Percentiles rank a stretch among this genome's conserved stretches.
Evolutionary conservation across 2,888 invertebrate species (phyloP).

Genomic region (Cylloceria caligata): DNA sequence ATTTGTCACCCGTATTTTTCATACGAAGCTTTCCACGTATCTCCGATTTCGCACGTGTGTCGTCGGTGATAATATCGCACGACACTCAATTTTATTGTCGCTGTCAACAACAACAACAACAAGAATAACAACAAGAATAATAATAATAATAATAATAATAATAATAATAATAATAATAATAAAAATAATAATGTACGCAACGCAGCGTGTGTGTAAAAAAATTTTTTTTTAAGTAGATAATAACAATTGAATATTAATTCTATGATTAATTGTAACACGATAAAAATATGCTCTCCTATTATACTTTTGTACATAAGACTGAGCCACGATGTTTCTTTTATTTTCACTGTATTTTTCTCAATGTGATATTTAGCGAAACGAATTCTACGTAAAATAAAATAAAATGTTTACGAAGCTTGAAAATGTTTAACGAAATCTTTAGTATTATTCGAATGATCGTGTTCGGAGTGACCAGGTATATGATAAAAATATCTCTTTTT

Average conservation of each 20-base stretch:
- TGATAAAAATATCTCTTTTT: not conserved
- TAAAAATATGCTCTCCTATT: slow-evolving; percentile 40
- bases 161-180: too few species aligned
- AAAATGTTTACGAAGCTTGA: slow-evolving; percentile 16
- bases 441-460: not conserved
- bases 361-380: slow-evolving; percentile 58
- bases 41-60: slow-evolving; percentile 67
- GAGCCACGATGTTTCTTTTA: slow-evolving; percentile 66
- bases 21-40: slow-evolving; percentile 78
- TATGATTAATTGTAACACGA: slow-evolving; percentile 30
- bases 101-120: too few species aligned
- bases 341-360: slow-evolving; percentile 9
- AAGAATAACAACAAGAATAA: too few species aligned
- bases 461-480: not conserved
- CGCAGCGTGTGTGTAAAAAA: slow-evolving; percentile 40
- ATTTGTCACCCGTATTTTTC: slow-evolving; percentile 52
- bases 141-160: too few species aligned
- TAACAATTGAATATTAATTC: slow-evolving; percentile 3
- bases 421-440: not conserved
- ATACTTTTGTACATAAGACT: slow-evolving; percentile 76
- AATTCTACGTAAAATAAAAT: slow-evolving; percentile 3
- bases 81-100: slow-evolving; percentile 28
- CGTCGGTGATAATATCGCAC: slow-evolving; percentile 36
- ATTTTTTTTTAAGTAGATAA: slow-evolving; percentile 14
- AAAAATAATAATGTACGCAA: slow-evolving; percentile 51